A percentile compares a stretch with the other conserved stretches of the same genome.
Evolutionary conservation across 2,888 invertebrate genomes (phyloP).

Genomic region (Encarsia formosa): DNA sequence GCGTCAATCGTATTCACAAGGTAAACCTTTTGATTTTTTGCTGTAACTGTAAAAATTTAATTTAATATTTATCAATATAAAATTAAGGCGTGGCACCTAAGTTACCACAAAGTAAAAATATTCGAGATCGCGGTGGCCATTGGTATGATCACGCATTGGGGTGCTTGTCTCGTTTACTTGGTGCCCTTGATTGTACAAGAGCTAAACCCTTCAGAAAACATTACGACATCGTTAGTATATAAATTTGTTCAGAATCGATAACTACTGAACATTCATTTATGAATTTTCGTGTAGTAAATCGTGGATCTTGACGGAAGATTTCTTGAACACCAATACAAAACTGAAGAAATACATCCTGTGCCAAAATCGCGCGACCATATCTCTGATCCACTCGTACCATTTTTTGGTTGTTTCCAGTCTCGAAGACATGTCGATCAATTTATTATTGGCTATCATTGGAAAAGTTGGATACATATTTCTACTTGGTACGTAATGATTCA

Average conservation of each 20-base stretch:
- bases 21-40: slow-evolving; percentile 32
- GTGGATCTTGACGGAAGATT: slow-evolving; percentile 36
- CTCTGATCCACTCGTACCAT: slow-evolving; percentile 39
- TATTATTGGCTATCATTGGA: slow-evolving; percentile 38
- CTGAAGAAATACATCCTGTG: slow-evolving; percentile 36
- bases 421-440: slow-evolving; percentile 42
- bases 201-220: not conserved
- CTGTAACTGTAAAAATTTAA: not conserved
- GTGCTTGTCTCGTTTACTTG: slow-evolving; percentile 44
- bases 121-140: slow-evolving; percentile 34
- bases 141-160: slow-evolving; percentile 40
- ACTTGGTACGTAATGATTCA: slow-evolving; percentile 24
- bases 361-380: slow-evolving; percentile 39
- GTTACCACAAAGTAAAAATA: slow-evolving; percentile 36
- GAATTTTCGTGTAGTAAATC: slow-evolving; percentile 23
- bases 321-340: slow-evolving; percentile 27
- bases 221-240: not conserved
- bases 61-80: not conserved
- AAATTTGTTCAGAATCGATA: not conserved
- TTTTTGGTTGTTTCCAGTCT: slow-evolving; percentile 34
- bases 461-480: slow-evolving; percentile 41
- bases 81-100: slow-evolving; percentile 37
- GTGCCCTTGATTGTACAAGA: slow-evolving; percentile 32
- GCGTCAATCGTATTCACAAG: slow-evolving; percentile 38
- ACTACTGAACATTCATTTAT: not conserved